Percentiles rank a stretch among this genome's conserved stretches.
Conservation (phyloP, 2,797 vertebrate genomes). For the Dermochelys coriacea region DNA sequence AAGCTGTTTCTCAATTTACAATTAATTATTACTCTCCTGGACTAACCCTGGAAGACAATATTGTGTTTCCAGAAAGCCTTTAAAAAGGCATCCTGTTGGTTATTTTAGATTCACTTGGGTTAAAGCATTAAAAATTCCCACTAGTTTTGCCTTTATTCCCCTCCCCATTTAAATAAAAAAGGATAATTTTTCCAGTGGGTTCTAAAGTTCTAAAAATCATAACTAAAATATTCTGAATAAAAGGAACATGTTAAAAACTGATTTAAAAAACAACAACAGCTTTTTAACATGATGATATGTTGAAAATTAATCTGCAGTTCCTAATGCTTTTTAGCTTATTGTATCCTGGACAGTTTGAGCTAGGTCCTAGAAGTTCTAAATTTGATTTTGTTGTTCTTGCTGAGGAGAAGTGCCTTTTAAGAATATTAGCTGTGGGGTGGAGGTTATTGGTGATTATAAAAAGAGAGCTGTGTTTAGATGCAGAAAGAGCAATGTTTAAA, state of each 20-base stretch:
- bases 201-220: not conserved
- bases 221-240: slow-evolving; percentile 43
- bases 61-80: slow-evolving; percentile 77
- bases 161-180: not conserved
- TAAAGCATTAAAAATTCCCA: slow-evolving; percentile 26
- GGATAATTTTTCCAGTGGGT: not conserved
- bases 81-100: slow-evolving; percentile 69
- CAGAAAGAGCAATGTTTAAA: fast-evolving
- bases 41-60: slow-evolving; percentile 79
- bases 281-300: not conserved
- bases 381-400: not conserved
- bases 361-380: not conserved
- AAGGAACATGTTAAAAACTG: slow-evolving; percentile 30
- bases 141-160: slow-evolving; percentile 19
- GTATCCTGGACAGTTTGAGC: not conserved
- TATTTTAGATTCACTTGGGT: not conserved
- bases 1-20: slow-evolving; percentile 91
- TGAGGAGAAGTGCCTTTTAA: not conserved
- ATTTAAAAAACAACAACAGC: not conserved
- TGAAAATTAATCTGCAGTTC: not conserved
- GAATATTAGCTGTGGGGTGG: not conserved
- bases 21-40: slow-evolving; percentile 87
- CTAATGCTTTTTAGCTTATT: not conserved
- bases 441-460: not conserved
- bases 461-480: not conserved